Conservation (phyloP, 1,140 invertebrate species). For the Apis cerana region DNA sequence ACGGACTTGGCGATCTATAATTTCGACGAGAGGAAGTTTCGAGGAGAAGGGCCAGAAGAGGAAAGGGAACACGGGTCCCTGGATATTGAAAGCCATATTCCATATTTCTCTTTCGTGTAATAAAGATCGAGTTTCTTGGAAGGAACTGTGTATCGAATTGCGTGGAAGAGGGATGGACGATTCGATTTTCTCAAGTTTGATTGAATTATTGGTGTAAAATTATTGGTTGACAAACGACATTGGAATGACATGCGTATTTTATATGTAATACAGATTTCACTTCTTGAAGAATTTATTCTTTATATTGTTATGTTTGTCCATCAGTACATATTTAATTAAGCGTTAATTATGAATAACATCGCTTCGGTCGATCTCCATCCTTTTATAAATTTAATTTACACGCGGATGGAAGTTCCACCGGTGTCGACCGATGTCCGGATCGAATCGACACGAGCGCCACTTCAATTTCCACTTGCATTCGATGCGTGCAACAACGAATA, state of each 20-base stretch:
- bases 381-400: no score
- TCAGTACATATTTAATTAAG: no score
- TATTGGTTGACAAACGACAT: neutral
- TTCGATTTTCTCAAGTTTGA: neutral
- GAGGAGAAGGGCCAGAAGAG: neutral
- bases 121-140: slow-evolving; percentile 11
- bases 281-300: neutral
- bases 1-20: slow-evolving; percentile 41
- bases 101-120: slow-evolving; percentile 15
- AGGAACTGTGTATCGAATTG: neutral
- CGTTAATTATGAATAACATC: no score
- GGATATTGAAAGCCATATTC: slow-evolving; percentile 20
- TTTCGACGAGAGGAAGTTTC: slow-evolving; percentile 38
- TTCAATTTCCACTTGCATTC: no score
- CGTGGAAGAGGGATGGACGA: no score
- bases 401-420: no score
- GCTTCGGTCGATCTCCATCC: no score
- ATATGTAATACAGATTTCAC: neutral
- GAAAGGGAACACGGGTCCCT: neutral
- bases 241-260: neutral
- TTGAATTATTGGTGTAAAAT: slow-evolving; percentile 4
- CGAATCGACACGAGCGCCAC: no score
- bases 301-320: neutral
- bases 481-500: no score
- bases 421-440: no score